These are phyloP conservation scores for Chlorocebus sabaeus DNA, from an alignment of 2,113 vertebrate species.

Conservation along the genomic window DNA sequence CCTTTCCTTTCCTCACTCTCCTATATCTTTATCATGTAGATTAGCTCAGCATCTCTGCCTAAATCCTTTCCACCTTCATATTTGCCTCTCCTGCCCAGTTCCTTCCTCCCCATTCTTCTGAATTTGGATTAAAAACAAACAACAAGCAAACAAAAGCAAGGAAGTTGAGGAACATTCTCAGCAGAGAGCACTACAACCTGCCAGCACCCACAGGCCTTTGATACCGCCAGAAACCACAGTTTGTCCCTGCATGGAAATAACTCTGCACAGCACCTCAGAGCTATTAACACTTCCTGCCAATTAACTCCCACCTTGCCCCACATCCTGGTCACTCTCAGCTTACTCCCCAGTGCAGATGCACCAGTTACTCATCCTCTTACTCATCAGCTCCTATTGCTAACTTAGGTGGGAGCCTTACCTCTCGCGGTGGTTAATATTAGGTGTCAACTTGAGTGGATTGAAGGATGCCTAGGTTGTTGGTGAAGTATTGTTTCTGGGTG, in stretches of 20 bases:
- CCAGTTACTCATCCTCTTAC: background rate
- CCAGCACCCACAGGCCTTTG: background rate
- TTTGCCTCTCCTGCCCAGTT: background rate
- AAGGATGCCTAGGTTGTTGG: too few relatives aligned
- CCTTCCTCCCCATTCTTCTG: background rate
- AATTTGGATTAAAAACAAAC: background rate
- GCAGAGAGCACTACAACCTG: background rate
- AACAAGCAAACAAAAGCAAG: background rate
- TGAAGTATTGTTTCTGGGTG: too few relatives aligned
- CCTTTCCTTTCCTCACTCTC: background rate
- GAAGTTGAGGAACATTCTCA: background rate
- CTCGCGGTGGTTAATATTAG: too few relatives aligned
- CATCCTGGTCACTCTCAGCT: background rate
- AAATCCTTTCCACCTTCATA: background rate
- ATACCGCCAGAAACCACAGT: background rate
- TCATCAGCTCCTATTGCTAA: background rate
- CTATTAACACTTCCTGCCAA: background rate
- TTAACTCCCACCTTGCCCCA: background rate
- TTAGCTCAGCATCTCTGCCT: background rate
- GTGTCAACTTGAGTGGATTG: too few relatives aligned
- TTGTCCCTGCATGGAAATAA: background rate
- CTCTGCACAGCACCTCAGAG: background rate
- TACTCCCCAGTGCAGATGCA: background rate
- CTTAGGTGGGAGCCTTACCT: background rate
- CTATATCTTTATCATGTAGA: background rate